Evolutionary conservation across 1,140 invertebrate species (phyloP).

Genomic region (Pemphigus obesinymphae): DNA sequence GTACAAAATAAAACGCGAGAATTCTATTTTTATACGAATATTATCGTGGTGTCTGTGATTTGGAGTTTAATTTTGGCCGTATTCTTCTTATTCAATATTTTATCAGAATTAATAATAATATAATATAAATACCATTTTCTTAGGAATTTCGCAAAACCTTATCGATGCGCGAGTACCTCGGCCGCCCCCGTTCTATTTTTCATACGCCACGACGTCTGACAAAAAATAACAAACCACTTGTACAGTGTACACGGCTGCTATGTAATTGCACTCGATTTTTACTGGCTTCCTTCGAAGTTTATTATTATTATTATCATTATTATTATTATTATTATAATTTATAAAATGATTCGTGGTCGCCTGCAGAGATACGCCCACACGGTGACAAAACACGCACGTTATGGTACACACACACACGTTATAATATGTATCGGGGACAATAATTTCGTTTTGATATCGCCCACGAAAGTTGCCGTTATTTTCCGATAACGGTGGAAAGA

Average conservation of each 20-base stretch:
- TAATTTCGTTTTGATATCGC: constrained; percentile 4
- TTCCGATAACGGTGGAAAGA: too few species aligned
- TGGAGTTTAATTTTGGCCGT: background rate
- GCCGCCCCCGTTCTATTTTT: background rate
- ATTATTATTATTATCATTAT: background rate
- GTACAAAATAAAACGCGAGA: too few species aligned
- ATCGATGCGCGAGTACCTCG: background rate
- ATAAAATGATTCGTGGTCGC: background rate
- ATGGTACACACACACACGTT: too few species aligned
- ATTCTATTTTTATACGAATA: too few species aligned
- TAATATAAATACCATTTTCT: background rate
- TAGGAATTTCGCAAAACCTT: background rate
- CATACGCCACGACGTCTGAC: too few species aligned
- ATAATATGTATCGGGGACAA: background rate
- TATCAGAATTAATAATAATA: background rate
- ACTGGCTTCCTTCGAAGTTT: background rate
- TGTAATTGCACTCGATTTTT: background rate
- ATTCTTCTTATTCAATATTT: background rate
- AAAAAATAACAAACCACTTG: background rate
- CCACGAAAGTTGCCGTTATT: background rate
- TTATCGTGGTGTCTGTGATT: background rate
- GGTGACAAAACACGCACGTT: background rate
- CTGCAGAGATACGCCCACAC: background rate
- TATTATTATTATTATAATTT: background rate
- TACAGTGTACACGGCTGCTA: background rate